These are phyloP conservation scores for Tuberolachnus salignus DNA, from an alignment of 2,888 invertebrate species.

Conservation along the genomic window DNA sequence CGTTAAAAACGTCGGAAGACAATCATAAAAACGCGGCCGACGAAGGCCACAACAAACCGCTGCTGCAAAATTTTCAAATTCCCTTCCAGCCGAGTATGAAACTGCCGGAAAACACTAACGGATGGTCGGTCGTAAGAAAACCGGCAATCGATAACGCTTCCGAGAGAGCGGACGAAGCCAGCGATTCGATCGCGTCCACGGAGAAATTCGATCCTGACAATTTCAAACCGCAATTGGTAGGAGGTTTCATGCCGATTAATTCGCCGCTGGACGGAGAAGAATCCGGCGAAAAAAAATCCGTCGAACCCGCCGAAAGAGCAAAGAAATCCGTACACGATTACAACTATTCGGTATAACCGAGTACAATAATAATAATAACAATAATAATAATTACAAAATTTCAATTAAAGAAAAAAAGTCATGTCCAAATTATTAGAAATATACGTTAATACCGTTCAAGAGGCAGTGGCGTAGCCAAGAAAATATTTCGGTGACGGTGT, in stretches of 20 bases:
- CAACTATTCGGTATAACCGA: too few relatives aligned
- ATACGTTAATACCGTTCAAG: too few relatives aligned
- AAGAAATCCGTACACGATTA: background rate
- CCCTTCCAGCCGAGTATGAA: slow-evolving; percentile 74
- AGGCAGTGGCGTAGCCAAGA: too few relatives aligned
- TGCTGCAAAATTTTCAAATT: slow-evolving; percentile 70
- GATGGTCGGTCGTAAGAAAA: slow-evolving; percentile 59
- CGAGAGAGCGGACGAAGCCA: slow-evolving; percentile 28
- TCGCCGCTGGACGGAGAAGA: slow-evolving; percentile 58
- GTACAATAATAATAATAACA: too few relatives aligned
- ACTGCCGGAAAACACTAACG: slow-evolving; percentile 63
- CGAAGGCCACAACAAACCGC: slow-evolving; percentile 61
- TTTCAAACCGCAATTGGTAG: slow-evolving; percentile 73
- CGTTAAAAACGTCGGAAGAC: slow-evolving; percentile 61
- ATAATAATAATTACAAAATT: background rate
- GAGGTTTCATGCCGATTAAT: slow-evolving; percentile 72
- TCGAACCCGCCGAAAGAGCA: slow-evolving; percentile 28
- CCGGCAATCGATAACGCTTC: slow-evolving; percentile 54
- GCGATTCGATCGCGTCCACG: slow-evolving; percentile 37
- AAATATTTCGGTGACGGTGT: too few relatives aligned
- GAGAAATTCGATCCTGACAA: slow-evolving; percentile 69
- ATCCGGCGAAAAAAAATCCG: slow-evolving; percentile 56
- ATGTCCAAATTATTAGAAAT: too few relatives aligned
- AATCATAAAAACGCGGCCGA: slow-evolving; percentile 61
- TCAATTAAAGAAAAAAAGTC: too few relatives aligned